Conservation (phyloP, 2,888 invertebrate species). For the Molanna angustata region DNA sequence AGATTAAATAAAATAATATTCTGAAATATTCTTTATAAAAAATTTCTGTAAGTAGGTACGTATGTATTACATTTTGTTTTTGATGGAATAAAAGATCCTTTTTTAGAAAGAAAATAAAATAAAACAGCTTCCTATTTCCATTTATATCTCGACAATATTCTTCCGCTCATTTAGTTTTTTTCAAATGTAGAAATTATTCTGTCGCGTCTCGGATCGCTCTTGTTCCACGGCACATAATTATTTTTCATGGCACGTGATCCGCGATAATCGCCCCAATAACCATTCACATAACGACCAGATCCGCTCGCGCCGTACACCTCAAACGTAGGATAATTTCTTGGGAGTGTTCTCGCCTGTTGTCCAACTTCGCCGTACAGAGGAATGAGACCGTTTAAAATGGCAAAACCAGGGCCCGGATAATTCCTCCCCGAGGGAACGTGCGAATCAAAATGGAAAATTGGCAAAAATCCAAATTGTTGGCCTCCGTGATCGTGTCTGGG, state of each 20-base stretch:
- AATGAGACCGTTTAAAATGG: conserved; percentile 10
- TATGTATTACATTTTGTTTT: too few species aligned
- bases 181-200: too few species aligned
- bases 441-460: conserved; percentile 8
- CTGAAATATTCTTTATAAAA: too few species aligned
- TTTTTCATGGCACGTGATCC: neutral
- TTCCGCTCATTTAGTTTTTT: too few species aligned
- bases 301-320: neutral
- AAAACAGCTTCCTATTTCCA: too few species aligned
- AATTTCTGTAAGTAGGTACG: too few species aligned
- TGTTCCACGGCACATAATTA: neutral
- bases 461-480: conserved; percentile 7
- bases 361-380: conserved; percentile 8
- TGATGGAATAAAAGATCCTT: too few species aligned
- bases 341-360: conserved; percentile 3
- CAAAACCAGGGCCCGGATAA: neutral
- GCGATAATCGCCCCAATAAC: neutral
- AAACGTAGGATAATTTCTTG: neutral
- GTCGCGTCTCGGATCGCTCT: neutral
- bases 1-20: too few species aligned
- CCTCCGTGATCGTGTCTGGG: too few species aligned
- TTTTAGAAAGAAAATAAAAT: too few species aligned
- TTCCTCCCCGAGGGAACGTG: conserved; percentile 6
- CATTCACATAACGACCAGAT: neutral
- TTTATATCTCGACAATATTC: too few species aligned